phyloP scores from a whole-genome alignment of 2,797 vertebrate genomes.

The Manis javanica region DNA sequence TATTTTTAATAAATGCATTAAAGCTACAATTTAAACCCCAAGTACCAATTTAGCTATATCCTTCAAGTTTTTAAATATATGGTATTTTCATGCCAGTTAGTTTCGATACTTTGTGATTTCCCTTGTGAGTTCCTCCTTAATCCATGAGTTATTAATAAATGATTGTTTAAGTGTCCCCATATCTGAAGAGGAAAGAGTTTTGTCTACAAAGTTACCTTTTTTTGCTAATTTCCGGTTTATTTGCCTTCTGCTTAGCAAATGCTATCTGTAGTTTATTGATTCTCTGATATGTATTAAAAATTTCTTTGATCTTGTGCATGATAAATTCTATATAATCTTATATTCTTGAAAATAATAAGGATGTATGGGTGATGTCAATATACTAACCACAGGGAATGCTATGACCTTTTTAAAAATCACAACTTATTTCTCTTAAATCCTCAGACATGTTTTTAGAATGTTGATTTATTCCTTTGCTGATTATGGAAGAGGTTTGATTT shows the following conservation, averaged over 20 bases:
- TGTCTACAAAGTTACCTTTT: not conserved
- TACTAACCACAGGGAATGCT: too few relatives aligned
- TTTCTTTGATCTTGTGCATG: not conserved
- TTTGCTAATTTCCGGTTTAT: not conserved
- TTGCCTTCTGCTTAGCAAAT: not conserved
- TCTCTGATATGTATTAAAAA: not conserved
- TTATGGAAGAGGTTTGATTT: not conserved
- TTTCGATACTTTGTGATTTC: conserved; percentile 36
- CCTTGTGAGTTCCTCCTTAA: not conserved
- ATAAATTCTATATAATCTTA: not conserved
- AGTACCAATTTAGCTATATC: not conserved
- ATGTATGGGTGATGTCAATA: too few relatives aligned
- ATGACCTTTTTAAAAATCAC: too few relatives aligned
- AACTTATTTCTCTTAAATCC: too few relatives aligned
- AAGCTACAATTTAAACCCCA: conserved; percentile 54
- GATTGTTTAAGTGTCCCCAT: not conserved
- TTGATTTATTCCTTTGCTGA: conserved; percentile 48
- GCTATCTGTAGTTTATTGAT: not conserved
- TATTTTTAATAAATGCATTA: conserved; percentile 41
- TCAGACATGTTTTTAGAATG: too few relatives aligned
- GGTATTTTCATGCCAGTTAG: not conserved
- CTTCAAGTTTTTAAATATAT: not conserved
- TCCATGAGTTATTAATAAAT: conserved; percentile 40
- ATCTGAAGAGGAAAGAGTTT: not conserved
- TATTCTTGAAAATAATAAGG: not conserved